Conservation (phyloP, 2,797 vertebrate genomes). For the Peromyscus eremicus region DNA sequence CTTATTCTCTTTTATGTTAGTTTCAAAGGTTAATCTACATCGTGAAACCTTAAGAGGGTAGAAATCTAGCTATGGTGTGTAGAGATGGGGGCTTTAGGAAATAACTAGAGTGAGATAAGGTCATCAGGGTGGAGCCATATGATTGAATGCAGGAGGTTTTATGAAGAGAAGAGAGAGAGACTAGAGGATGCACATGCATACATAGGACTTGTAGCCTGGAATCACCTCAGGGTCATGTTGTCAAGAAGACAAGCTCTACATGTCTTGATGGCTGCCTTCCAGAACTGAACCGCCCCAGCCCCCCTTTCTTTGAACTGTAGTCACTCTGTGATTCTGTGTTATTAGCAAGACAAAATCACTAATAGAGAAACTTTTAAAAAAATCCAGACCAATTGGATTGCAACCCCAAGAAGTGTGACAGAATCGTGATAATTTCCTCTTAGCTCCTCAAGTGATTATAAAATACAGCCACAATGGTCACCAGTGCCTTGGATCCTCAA, state of each 20-base stretch:
- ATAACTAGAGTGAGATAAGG: not conserved
- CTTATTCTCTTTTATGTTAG: not conserved
- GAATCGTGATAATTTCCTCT: not conserved
- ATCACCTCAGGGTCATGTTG: not conserved
- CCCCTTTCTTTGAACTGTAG: not conserved
- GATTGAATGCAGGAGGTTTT: not conserved
- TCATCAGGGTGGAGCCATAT: not conserved
- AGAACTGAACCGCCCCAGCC: not conserved
- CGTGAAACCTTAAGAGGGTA: not conserved
- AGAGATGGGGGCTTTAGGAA: not conserved
- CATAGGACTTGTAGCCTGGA: not conserved
- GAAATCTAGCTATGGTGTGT: not conserved
- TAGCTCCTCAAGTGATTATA: not conserved
- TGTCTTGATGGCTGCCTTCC: not conserved
- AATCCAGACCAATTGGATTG: slow-evolving; percentile 32
- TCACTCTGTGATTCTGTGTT: not conserved
- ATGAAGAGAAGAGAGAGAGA: not conserved
- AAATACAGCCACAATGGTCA: not conserved
- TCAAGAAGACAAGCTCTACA: not conserved
- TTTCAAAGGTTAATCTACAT: not conserved
- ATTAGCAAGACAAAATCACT: not conserved
- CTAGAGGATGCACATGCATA: not conserved
- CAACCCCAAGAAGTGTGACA: not conserved
- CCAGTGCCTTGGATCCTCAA: not conserved
- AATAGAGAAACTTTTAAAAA: not conserved